Percentiles rank a stretch among this genome's conserved stretches.
These are phyloP conservation scores for Stenotaenia linearis DNA, from an alignment of 2,888 invertebrate genomes.

Conservation along the genomic window DNA sequence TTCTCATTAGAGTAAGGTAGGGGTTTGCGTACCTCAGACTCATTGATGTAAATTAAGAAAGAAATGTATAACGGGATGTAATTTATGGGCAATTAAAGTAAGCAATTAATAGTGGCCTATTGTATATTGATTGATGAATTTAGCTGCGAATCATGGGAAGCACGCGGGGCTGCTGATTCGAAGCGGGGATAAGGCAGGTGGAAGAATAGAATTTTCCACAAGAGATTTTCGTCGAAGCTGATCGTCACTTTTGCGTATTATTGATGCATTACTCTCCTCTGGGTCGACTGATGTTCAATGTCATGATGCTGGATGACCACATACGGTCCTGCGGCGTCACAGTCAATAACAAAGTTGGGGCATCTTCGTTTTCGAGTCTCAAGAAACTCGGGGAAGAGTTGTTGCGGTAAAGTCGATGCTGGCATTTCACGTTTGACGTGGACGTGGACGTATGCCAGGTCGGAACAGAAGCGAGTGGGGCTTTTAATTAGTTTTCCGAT, in stretches of 20 bases:
- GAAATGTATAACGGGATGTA: not conserved
- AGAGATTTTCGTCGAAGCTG: too few relatives aligned
- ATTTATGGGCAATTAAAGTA: not conserved
- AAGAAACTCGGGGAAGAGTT: too few relatives aligned
- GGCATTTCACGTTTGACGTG: not conserved
- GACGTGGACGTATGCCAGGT: not conserved
- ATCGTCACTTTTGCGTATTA: too few relatives aligned
- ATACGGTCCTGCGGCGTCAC: too few relatives aligned
- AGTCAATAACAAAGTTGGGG: too few relatives aligned
- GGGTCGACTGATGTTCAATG: too few relatives aligned
- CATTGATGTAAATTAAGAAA: not conserved
- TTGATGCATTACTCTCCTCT: too few relatives aligned
- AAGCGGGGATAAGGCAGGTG: too few relatives aligned
- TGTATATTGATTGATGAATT: not conserved
- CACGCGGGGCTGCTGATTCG: not conserved
- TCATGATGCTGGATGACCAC: too few relatives aligned
- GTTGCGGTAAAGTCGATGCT: too few relatives aligned
- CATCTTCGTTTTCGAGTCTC: too few relatives aligned
- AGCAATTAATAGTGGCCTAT: not conserved
- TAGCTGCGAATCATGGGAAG: not conserved
- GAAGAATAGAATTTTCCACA: too few relatives aligned
- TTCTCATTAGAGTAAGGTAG: not conserved
- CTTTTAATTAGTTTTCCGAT: conserved; percentile 1
- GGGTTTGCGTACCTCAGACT: not conserved
- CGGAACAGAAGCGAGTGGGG: not conserved